phyloP scores from a whole-genome alignment of 2,113 vertebrate species.

The Noturus placidus region DNA sequence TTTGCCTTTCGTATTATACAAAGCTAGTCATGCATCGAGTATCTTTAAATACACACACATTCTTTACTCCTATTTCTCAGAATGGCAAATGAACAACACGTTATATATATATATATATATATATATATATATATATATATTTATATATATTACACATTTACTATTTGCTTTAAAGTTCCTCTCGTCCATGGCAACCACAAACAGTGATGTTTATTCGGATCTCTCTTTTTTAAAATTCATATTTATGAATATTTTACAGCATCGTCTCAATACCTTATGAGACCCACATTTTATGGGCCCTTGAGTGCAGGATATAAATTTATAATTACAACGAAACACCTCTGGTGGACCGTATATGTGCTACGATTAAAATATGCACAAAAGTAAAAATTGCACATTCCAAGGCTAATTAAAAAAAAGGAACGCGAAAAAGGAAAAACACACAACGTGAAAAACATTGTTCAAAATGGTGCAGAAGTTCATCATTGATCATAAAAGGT shows the following conservation, averaged over 20 bases:
- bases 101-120: constrained; percentile 5
- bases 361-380: not conserved
- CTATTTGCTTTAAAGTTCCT: constrained; percentile 45
- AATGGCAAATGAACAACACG: constrained; percentile 19
- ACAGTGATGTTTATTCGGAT: constrained; percentile 62
- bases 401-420: not conserved
- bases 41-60: constrained; percentile 19
- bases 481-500: not conserved
- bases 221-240: constrained; percentile 39
- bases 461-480: not conserved
- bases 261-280: constrained; percentile 57
- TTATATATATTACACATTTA: constrained; percentile 48
- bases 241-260: constrained; percentile 66
- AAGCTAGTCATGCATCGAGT: constrained; percentile 21
- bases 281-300: constrained; percentile 52
- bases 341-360: constrained; percentile 33
- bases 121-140: constrained; percentile 32
- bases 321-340: constrained; percentile 56
- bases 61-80: constrained; percentile 15
- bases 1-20: constrained; percentile 36
- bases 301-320: constrained; percentile 54
- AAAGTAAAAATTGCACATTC: not conserved
- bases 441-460: not conserved
- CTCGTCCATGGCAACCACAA: constrained; percentile 45
- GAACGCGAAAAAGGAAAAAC: not conserved